These are phyloP conservation scores for Ciona savignyi DNA, from an alignment of 23 tunicate species.

Conservation along the genomic window DNA sequence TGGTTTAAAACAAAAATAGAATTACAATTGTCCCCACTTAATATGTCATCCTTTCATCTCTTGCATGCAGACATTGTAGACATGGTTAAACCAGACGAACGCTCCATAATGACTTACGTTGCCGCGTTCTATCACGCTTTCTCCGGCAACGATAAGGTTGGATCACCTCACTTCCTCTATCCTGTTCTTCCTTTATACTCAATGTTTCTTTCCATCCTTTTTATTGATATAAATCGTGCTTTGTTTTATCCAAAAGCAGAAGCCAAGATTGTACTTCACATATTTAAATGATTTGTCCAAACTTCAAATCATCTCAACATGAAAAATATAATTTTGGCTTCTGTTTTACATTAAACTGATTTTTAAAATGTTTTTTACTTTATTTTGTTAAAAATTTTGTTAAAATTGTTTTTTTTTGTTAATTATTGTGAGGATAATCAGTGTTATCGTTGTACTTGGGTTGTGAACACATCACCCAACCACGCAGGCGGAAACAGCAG, in stretches of 20 bases:
- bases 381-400: constrained; percentile 1
- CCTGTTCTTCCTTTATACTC: background rate
- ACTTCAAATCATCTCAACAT: too few relatives aligned
- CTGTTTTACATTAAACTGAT: background rate
- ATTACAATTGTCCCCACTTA: constrained; percentile 2
- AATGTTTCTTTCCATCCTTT: background rate
- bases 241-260: too few relatives aligned
- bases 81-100: constrained; percentile 96
- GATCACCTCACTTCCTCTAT: background rate
- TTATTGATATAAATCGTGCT: too few relatives aligned
- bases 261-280: too few relatives aligned
- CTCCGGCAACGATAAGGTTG: constrained; percentile 94
- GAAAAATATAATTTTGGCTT: too few relatives aligned
- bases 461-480: too few relatives aligned
- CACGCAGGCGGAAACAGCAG: constrained; percentile 99
- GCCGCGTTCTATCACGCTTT: constrained; percentile 99
- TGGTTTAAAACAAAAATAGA: too few relatives aligned
- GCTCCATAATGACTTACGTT: constrained; percentile 99
- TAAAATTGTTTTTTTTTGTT: background rate
- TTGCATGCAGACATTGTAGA: constrained; percentile 72
- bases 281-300: too few relatives aligned
- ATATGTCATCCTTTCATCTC: background rate
- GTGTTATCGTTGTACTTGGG: too few relatives aligned
- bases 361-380: too few relatives aligned
- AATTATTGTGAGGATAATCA: background rate